Evolutionary conservation across 2,113 vertebrate species (phyloP).

Genomic region (Erythrocebus patas): DNA sequence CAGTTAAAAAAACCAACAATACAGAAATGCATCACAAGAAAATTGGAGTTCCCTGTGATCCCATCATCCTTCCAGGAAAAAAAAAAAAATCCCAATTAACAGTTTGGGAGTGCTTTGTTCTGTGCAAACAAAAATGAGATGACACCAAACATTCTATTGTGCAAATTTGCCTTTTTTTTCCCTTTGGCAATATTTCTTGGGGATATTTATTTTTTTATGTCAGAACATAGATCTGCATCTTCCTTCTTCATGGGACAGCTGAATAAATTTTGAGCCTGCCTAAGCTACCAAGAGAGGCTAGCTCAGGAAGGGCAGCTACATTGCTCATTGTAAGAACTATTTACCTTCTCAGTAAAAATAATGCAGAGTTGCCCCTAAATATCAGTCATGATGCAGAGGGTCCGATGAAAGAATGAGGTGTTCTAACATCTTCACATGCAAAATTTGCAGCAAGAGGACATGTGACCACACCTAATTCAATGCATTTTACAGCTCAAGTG

Average conservation of each 20-base stretch:
- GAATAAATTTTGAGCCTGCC: not conserved
- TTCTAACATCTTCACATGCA: not conserved
- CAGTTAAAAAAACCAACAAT: not conserved
- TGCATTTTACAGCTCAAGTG: not conserved
- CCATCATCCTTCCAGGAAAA: not conserved
- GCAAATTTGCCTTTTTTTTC: not conserved
- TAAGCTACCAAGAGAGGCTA: not conserved
- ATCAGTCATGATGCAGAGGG: not conserved
- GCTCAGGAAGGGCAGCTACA: not conserved
- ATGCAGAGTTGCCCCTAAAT: fast-evolving
- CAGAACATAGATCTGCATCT: not conserved
- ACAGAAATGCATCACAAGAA: not conserved
- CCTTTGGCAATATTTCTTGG: not conserved
- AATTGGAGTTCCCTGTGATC: not conserved
- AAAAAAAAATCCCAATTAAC: not conserved
- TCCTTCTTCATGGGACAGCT: not conserved
- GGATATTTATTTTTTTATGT: not conserved
- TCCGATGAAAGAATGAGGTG: not conserved
- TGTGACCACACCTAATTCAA: fast-evolving
- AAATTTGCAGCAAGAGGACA: not conserved
- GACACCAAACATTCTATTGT: not conserved
- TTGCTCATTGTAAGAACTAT: not conserved
- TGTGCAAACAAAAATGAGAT: not conserved
- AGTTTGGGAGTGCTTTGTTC: not conserved
- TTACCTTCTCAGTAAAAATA: not conserved